phyloP scores from a whole-genome alignment of 2,797 vertebrate genomes.

The Coilia nasus region DNA sequence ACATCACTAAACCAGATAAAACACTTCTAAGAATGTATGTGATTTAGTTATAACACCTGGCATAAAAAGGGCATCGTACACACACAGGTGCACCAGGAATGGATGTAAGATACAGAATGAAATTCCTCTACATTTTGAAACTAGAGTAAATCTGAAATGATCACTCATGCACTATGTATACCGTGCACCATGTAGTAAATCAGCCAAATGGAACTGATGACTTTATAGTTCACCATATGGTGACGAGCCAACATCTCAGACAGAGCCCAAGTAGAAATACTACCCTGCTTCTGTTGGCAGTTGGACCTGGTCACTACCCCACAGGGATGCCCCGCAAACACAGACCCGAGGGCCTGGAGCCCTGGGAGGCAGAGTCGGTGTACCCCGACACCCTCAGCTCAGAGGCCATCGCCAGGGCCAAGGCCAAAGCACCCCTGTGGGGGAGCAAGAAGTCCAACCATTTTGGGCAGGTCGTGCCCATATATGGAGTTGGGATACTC shows the following conservation, averaged over 20 bases:
- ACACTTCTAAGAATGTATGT: too few relatives aligned
- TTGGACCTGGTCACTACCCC: conserved; percentile 81
- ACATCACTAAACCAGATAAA: too few relatives aligned
- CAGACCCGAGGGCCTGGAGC: conserved; percentile 63
- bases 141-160: neutral
- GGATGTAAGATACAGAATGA: neutral
- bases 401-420: conserved; percentile 81
- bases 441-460: conserved; percentile 80
- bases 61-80: too few relatives aligned
- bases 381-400: conserved; percentile 77
- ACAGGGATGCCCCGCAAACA: conserved; percentile 73
- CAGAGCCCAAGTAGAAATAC: neutral
- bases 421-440: conserved; percentile 46
- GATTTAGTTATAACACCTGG: too few relatives aligned
- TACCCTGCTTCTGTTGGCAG: conserved; percentile 66
- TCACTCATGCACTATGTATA: too few relatives aligned
- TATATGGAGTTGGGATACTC: conserved; percentile 95
- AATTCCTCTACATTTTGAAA: neutral
- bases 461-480: conserved; percentile 89
- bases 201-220: too few relatives aligned
- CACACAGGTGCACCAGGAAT: neutral
- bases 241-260: too few relatives aligned
- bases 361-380: conserved; percentile 65
- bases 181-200: too few relatives aligned
- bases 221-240: too few relatives aligned